These are phyloP conservation scores for Eilema caniola DNA, from an alignment of 2,888 invertebrate genomes.

Conservation along the genomic window DNA sequence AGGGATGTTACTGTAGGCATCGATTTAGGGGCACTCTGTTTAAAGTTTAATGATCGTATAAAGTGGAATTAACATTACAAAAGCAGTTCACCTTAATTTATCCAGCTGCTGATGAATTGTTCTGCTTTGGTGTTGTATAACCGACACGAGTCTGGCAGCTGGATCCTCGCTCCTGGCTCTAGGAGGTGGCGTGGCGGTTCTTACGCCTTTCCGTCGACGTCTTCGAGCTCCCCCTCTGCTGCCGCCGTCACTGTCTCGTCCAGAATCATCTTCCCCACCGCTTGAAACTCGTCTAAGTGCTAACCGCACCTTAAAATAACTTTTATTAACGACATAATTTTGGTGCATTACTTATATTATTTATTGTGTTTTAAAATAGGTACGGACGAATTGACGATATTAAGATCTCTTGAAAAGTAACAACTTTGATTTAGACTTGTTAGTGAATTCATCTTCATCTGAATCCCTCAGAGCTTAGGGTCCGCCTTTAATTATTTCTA, in stretches of 20 bases:
- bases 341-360: no score
- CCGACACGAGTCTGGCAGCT: conserved; percentile 77
- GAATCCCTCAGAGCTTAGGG: no score
- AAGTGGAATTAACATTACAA: neutral
- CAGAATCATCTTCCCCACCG: conserved; percentile 83
- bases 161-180: conserved; percentile 74
- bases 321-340: no score
- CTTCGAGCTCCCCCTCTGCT: conserved; percentile 69
- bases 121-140: conserved; percentile 81
- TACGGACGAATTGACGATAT: no score
- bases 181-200: conserved; percentile 74
- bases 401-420: no score
- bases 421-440: no score
- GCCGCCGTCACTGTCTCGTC: conserved; percentile 81
- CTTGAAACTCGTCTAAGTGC: conserved; percentile 81
- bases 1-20: no score
- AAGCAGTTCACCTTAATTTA: conserved; percentile 71
- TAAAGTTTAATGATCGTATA: neutral
- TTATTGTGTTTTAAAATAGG: no score
- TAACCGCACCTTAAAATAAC: conserved; percentile 71
- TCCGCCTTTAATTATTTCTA: no score
- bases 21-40: no score
- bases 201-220: conserved; percentile 64
- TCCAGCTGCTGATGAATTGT: conserved; percentile 83
- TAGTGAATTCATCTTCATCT: no score